Evolutionary conservation across 2,113 vertebrate species (phyloP).

Genomic region (Bungarus multicinctus): DNA sequence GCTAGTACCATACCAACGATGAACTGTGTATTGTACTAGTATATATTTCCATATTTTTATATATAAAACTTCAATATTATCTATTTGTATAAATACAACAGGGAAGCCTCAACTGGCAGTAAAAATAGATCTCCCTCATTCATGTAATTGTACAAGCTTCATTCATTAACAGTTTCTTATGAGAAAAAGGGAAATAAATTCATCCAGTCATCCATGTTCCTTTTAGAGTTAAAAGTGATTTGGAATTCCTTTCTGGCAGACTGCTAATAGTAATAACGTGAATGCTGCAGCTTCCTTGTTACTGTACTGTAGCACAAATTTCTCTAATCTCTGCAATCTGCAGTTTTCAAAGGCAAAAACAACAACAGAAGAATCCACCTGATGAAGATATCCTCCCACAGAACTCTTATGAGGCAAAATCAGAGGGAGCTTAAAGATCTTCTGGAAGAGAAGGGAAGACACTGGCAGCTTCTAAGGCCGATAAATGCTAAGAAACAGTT

Average conservation of each 20-base stretch:
- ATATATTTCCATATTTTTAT: neutral
- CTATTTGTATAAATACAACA: neutral
- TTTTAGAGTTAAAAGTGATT: neutral
- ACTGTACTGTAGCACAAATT: neutral
- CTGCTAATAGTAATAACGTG: neutral
- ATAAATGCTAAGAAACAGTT: neutral
- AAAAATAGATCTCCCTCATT: neutral
- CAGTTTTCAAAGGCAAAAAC: neutral
- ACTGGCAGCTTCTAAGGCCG: neutral
- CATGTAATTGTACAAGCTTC: neutral
- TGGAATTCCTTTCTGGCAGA: neutral
- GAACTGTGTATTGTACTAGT: neutral
- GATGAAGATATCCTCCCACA: neutral
- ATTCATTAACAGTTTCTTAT: neutral
- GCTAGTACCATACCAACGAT: too few species aligned
- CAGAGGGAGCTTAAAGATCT: neutral
- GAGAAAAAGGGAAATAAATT: neutral
- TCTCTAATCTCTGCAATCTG: neutral
- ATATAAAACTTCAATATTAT: neutral
- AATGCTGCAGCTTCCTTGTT: neutral
- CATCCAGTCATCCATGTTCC: neutral
- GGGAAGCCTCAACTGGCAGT: neutral
- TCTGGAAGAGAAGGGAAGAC: neutral
- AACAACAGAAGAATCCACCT: neutral
- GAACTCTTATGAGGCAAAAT: neutral